phyloP scores from a whole-genome alignment of 1,140 invertebrate genomes.

The Lepidurus arcticus region DNA sequence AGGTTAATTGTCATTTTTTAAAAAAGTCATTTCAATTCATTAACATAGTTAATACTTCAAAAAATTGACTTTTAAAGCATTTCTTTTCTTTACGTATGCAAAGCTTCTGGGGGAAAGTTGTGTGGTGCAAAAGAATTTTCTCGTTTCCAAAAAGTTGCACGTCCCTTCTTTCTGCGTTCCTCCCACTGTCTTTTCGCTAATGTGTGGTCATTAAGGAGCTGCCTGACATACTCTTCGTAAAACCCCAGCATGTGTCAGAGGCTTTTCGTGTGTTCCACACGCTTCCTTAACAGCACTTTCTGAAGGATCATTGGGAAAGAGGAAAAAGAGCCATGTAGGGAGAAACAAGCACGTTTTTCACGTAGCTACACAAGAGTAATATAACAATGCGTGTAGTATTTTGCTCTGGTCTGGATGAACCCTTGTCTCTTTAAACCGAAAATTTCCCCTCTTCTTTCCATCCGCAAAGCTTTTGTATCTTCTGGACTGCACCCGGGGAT shows the following conservation, averaged over 20 bases:
- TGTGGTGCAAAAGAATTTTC: background rate
- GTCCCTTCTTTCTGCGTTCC: background rate
- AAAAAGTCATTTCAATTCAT: background rate
- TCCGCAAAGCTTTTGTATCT: background rate
- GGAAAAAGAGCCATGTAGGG: background rate
- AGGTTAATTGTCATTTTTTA: no score
- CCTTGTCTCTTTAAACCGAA: background rate
- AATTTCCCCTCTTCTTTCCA: background rate
- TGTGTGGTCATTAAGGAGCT: constrained; percentile 1
- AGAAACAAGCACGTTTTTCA: background rate
- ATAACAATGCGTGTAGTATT: background rate
- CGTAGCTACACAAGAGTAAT: background rate
- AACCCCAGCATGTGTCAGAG: background rate
- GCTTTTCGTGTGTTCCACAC: constrained; percentile 17
- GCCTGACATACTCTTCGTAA: background rate
- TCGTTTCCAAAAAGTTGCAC: background rate
- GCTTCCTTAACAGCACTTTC: background rate
- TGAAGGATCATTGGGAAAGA: no score
- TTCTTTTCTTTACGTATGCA: background rate
- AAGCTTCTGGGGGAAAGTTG: background rate
- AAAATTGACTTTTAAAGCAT: background rate
- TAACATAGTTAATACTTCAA: background rate
- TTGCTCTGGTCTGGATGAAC: background rate
- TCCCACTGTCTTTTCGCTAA: constrained; percentile 18
- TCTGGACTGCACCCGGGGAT: background rate